Percentiles rank a stretch among this genome's conserved stretches.
phyloP scores from a whole-genome alignment of 2,797 vertebrate species.

The Chiroxiphia lanceolata region DNA sequence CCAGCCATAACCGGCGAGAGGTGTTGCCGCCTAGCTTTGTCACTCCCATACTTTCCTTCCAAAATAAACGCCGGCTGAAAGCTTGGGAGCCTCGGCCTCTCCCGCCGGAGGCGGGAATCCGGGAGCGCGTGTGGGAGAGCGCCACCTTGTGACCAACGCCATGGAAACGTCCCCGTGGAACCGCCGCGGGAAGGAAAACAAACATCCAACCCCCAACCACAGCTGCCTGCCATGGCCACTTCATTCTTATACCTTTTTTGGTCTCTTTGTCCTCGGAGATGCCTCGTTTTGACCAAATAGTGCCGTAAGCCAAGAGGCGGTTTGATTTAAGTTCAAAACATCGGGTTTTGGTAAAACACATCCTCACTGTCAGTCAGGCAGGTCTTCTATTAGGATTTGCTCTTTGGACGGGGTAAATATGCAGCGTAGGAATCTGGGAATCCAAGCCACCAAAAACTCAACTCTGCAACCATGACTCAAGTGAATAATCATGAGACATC shows the following conservation, averaged over 20 bases:
- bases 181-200: not conserved
- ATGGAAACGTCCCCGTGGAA: not conserved
- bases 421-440: not conserved
- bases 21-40: fast-evolving
- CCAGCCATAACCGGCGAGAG: not conserved
- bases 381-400: not conserved
- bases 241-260: not conserved
- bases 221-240: too few species aligned
- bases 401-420: not conserved
- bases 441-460: not conserved
- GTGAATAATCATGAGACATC: slow-evolving; percentile 52
- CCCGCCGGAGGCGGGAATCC: not conserved
- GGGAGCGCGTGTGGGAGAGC: not conserved
- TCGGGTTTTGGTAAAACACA: not conserved
- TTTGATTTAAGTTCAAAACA: not conserved
- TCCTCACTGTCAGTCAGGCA: not conserved
- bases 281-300: not conserved
- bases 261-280: not conserved
- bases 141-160: slow-evolving; percentile 12
- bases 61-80: not conserved
- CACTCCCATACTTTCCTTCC: not conserved
- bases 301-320: not conserved
- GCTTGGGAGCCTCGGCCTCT: not conserved
- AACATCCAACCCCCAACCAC: fast-evolving
- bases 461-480: slow-evolving; percentile 30